phyloP scores from a whole-genome alignment of 2,888 invertebrate species.

The Teleogryllus oceanicus region DNA sequence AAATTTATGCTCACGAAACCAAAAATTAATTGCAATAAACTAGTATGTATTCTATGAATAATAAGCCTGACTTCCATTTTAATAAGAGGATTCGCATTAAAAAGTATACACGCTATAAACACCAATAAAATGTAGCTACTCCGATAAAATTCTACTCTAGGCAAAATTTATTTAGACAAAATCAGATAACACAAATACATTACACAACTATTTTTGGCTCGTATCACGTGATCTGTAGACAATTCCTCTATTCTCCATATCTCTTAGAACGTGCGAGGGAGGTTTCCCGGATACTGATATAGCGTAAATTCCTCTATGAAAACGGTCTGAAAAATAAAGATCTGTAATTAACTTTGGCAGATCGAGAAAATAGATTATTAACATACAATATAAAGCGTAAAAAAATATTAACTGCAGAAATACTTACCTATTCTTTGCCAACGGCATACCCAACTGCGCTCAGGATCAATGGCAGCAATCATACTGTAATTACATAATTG shows the following conservation, averaged over 20 bases:
- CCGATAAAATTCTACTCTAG: no score
- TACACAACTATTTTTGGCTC: neutral
- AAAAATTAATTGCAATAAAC: no score
- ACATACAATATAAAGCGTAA: no score
- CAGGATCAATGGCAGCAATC: neutral
- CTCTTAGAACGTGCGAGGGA: neutral
- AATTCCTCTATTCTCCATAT: constrained; percentile 12
- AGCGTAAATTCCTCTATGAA: neutral
- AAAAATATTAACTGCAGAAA: neutral
- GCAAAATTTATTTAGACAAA: no score
- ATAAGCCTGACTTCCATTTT: no score
- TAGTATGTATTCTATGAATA: no score
- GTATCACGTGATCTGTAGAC: constrained; percentile 19
- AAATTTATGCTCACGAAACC: no score
- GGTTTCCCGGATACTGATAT: constrained; percentile 11
- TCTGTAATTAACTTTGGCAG: neutral
- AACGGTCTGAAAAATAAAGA: neutral
- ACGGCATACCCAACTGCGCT: neutral
- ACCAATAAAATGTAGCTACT: no score
- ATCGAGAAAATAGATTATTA: no score
- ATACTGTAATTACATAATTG: neutral
- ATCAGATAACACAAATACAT: no score
- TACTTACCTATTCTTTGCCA: neutral
- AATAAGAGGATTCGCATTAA: no score
- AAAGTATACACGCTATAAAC: no score